Conservation (phyloP, 2,113 vertebrate species). For the Rhadina sibilatrix region DNA sequence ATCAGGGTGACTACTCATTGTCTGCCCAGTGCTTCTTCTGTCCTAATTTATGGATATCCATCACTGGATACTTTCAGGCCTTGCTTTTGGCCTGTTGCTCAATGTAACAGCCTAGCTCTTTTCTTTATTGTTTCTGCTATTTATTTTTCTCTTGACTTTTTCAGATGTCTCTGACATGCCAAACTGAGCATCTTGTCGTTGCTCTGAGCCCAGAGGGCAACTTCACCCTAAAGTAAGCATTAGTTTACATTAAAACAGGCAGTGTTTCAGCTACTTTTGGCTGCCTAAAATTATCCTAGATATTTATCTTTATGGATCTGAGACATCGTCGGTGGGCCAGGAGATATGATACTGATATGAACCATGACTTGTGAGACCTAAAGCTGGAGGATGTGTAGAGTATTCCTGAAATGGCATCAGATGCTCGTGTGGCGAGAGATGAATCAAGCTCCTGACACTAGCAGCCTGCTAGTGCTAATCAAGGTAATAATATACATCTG, state of each 20-base stretch:
- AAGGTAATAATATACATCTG: not conserved
- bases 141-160: not conserved
- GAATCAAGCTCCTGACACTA: not conserved
- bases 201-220: not conserved
- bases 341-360: not conserved
- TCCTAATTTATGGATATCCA: not conserved
- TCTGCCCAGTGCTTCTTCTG: not conserved
- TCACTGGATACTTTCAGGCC: not conserved
- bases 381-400: not conserved
- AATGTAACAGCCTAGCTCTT: not conserved
- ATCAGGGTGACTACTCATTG: too few relatives aligned
- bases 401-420: not conserved
- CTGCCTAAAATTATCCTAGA: not conserved
- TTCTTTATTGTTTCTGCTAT: not conserved
- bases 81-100: not conserved
- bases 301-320: not conserved
- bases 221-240: not conserved
- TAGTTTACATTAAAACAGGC: not conserved
- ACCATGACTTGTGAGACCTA: not conserved
- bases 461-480: not conserved
- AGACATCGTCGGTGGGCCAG: not conserved
- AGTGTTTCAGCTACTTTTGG: not conserved
- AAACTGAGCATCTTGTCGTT: not conserved
- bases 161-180: not conserved
- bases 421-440: not conserved